Conservation (phyloP, 2,113 vertebrate genomes). For the Cynocephalus volans region DNA sequence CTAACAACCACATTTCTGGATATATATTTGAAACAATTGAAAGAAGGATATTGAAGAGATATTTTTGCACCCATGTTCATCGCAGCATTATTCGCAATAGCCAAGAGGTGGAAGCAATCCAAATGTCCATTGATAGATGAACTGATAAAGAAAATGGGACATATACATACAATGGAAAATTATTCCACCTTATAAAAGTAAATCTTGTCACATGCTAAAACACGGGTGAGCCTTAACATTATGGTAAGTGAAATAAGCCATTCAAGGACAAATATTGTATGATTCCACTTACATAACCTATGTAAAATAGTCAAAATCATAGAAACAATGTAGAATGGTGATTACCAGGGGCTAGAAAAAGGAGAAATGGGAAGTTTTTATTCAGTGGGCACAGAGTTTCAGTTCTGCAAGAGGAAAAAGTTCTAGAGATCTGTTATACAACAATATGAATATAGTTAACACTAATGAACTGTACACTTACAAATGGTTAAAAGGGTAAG, state of each 20-base stretch:
- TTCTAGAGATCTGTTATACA: not conserved
- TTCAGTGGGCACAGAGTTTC: not conserved
- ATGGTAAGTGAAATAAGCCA: not conserved
- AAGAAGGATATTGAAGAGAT: not conserved
- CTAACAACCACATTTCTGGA: not conserved
- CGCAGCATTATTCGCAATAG: not conserved
- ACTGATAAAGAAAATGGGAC: not conserved
- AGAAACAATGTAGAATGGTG: not conserved
- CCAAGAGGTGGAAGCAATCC: not conserved
- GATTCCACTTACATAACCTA: not conserved
- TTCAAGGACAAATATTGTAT: not conserved
- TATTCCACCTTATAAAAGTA: not conserved
- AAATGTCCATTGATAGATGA: not conserved
- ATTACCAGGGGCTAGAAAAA: not conserved
- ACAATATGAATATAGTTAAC: not conserved
- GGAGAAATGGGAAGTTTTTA: not conserved
- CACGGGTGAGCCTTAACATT: not conserved
- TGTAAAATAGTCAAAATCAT: not conserved
- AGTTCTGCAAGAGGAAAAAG: not conserved
- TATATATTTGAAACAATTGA: not conserved
- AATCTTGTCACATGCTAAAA: not conserved
- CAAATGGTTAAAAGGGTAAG: not conserved
- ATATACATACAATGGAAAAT: not conserved
- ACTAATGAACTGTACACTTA: not conserved
- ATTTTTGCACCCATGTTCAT: not conserved